Conservation (phyloP, 2,113 vertebrate genomes). For the Indicator maculatus region DNA sequence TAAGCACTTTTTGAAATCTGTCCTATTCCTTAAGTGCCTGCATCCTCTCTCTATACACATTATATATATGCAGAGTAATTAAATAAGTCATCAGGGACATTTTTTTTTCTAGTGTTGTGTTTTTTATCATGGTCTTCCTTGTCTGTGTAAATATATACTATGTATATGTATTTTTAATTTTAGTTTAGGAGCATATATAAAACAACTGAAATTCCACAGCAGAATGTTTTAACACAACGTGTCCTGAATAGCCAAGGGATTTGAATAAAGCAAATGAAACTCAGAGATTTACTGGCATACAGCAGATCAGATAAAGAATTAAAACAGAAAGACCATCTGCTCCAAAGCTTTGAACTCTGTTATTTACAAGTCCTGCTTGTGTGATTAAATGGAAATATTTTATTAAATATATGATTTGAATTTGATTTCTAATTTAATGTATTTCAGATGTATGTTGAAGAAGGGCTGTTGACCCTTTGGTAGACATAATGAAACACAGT, state of each 20-base stretch:
- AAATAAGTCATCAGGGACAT: neutral
- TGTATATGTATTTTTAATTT: neutral
- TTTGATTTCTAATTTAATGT: constrained; percentile 10
- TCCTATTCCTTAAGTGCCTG: neutral
- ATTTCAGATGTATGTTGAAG: constrained; percentile 8
- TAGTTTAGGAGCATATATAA: neutral
- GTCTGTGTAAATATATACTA: neutral
- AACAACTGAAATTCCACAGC: constrained; percentile 8
- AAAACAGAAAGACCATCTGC: constrained; percentile 85
- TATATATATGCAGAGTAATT: neutral
- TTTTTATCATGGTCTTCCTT: neutral
- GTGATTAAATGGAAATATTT: constrained; percentile 53
- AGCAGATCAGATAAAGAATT: constrained; percentile 75
- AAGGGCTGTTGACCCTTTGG: neutral
- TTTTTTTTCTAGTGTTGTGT: neutral
- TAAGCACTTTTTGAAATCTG: neutral
- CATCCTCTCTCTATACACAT: neutral
- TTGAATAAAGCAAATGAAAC: constrained; percentile 76
- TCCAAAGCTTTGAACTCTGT: constrained; percentile 71
- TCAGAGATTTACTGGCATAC: constrained; percentile 75
- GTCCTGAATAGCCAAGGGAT: constrained; percentile 69
- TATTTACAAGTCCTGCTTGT: constrained; percentile 56
- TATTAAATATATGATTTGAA: neutral
- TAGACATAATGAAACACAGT: neutral
- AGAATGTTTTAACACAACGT: constrained; percentile 27